Evolutionary conservation across 2,797 vertebrate species (phyloP).

Genomic region (Fundulus diaphanus): DNA sequence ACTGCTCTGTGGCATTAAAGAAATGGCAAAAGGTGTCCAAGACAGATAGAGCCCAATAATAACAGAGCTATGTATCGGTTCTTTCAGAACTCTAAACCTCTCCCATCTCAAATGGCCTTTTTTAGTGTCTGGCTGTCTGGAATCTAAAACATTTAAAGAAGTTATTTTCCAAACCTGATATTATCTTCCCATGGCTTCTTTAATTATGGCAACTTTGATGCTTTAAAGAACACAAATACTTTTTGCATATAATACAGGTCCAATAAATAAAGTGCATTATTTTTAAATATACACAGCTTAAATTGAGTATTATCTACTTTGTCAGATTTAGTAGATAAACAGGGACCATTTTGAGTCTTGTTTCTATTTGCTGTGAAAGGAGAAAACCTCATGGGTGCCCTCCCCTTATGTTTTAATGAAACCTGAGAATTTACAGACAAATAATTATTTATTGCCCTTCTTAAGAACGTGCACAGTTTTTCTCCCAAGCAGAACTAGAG

Average conservation of each 20-base stretch:
- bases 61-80: slow-evolving; percentile 51
- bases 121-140: slow-evolving; percentile 10
- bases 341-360: background rate
- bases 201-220: slow-evolving; percentile 33
- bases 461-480: too few relatives aligned
- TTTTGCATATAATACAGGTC: background rate
- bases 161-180: slow-evolving; percentile 17
- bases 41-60: slow-evolving; percentile 61
- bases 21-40: slow-evolving; percentile 63
- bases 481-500: too few relatives aligned
- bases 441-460: too few relatives aligned
- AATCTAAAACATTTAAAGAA: slow-evolving; percentile 14
- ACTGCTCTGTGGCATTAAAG: slow-evolving; percentile 62
- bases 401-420: too few relatives aligned
- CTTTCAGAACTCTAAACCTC: slow-evolving; percentile 31
- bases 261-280: background rate
- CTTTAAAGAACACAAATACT: background rate
- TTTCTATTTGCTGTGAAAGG: background rate
- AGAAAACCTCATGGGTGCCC: too few relatives aligned
- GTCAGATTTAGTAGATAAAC: background rate
- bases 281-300: background rate
- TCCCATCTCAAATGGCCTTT: slow-evolving; percentile 14
- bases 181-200: slow-evolving; percentile 38
- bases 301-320: background rate
- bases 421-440: too few relatives aligned